Percentiles rank a stretch among this genome's conserved stretches.
Conservation (phyloP, 2,113 vertebrate species). For the Peromyscus californicus region DNA sequence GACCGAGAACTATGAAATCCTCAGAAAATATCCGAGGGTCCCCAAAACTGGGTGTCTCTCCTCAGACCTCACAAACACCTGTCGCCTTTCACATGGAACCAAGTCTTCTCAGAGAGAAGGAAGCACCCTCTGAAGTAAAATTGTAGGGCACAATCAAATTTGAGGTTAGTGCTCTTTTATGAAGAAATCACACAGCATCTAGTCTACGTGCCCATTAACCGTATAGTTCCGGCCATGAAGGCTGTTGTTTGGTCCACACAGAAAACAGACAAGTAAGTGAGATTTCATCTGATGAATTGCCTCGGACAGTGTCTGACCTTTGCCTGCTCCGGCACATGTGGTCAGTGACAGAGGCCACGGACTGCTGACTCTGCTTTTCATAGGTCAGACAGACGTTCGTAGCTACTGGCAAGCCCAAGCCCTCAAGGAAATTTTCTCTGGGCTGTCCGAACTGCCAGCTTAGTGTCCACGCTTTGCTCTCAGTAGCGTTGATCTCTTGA, state of each 20-base stretch:
- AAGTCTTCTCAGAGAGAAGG: neutral
- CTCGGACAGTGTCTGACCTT: conserved; percentile 65
- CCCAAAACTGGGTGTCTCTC: conserved; percentile 7
- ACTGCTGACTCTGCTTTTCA: conserved; percentile 65
- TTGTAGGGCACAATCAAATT: neutral
- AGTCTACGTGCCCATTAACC: neutral
- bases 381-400: conserved; percentile 75
- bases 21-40: neutral
- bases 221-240: neutral
- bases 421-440: conserved; percentile 81
- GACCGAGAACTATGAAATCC: conserved; percentile 47
- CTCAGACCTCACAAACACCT: neutral
- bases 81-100: neutral
- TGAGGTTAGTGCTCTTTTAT: neutral
- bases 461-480: conserved; percentile 77
- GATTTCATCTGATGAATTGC: neutral
- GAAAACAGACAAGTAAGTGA: neutral
- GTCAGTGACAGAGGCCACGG: conserved; percentile 51
- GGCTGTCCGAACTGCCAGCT: conserved; percentile 78
- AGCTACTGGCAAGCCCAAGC: conserved; percentile 82
- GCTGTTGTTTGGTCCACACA: neutral
- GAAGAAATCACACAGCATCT: neutral
- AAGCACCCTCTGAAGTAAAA: conserved; percentile 54
- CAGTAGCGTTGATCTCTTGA: conserved; percentile 78
- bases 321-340: conserved; percentile 23